Evolutionary conservation across 2,888 invertebrate species (phyloP).

Genomic region (Lithophane semibrunnea): DNA sequence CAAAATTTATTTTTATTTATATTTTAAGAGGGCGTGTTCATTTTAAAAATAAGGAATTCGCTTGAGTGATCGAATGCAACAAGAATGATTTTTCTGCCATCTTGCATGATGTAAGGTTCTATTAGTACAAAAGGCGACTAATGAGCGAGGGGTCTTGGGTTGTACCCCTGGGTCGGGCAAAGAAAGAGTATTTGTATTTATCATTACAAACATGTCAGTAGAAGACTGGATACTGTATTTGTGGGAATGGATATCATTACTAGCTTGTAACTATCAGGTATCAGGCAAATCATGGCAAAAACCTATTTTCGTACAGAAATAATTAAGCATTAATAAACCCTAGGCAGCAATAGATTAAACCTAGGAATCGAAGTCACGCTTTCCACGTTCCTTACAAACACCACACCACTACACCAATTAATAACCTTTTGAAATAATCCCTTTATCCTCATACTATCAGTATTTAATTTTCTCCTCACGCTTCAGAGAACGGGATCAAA

Average conservation of each 20-base stretch:
- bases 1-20: too few species aligned
- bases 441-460: slow-evolving; percentile 19
- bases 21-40: too few species aligned
- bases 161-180: not conserved
- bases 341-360: not conserved
- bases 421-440: slow-evolving; percentile 14
- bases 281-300: not conserved
- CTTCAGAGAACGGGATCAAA: slow-evolving; percentile 30
- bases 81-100: too few species aligned
- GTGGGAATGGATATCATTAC: not conserved
- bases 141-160: not conserved
- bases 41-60: too few species aligned
- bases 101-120: too few species aligned
- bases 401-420: slow-evolving; percentile 9
- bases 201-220: too few species aligned
- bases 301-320: too few species aligned
- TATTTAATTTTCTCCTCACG: slow-evolving; percentile 26
- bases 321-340: not conserved
- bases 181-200: not conserved
- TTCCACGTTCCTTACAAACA: not conserved
- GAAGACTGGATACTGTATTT: not conserved
- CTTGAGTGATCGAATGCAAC: too few species aligned
- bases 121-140: too few species aligned
- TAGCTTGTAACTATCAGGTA: too few species aligned
- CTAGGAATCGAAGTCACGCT: not conserved